Percentiles rank a stretch among this genome's conserved stretches.
phyloP scores from a whole-genome alignment of 2,888 invertebrate species.

The Pachymerium ferrugineum region DNA sequence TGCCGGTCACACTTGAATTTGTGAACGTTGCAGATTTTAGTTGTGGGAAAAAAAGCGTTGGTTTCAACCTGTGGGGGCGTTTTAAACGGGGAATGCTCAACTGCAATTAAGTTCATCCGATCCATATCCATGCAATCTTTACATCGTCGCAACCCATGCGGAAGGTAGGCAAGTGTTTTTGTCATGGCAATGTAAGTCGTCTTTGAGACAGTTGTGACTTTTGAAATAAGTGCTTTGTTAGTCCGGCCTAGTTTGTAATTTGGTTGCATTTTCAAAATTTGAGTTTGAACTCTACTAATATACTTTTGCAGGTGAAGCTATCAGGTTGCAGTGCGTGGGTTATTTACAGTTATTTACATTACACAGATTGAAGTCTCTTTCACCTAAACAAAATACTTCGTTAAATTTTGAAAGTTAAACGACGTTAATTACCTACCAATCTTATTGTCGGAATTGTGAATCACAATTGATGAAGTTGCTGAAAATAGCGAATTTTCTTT shows the following conservation, averaged over 20 bases:
- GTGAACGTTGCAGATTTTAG: conserved; percentile 42
- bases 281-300: too few species aligned
- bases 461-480: conserved; percentile 12
- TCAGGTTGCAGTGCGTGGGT: conserved; percentile 59
- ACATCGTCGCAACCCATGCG: conserved; percentile 53
- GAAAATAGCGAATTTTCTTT: neutral
- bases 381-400: neutral
- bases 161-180: conserved; percentile 35
- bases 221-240: neutral
- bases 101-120: conserved; percentile 37
- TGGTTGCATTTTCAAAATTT: too few species aligned
- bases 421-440: neutral
- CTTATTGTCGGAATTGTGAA: neutral
- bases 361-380: conserved; percentile 1
- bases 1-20: conserved; percentile 45
- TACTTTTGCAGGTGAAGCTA: conserved; percentile 40
- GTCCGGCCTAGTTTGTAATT: neutral
- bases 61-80: neutral
- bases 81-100: neutral
- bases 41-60: neutral
- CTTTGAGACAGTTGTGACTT: conserved; percentile 17
- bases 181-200: conserved; percentile 34
- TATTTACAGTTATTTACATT: conserved; percentile 43
- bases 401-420: neutral
- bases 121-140: conserved; percentile 38